Percentiles rank a stretch among this genome's conserved stretches.
Evolutionary conservation across 2,113 vertebrate species (phyloP).

Genomic region (Pachycephala philippinensis): DNA sequence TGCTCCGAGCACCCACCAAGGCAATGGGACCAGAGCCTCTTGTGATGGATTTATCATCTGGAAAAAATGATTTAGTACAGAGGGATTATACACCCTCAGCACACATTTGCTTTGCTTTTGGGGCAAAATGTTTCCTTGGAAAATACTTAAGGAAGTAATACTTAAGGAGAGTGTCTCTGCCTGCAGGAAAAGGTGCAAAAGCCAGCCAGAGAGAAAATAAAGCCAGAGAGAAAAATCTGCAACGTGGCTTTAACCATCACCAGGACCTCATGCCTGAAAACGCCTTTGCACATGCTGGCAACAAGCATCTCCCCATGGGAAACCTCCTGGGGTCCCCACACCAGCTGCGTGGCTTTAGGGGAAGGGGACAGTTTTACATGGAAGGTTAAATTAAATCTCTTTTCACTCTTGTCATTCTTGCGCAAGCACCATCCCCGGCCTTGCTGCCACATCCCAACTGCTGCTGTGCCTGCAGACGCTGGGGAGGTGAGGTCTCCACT

Average conservation of each 20-base stretch:
- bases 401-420: neutral
- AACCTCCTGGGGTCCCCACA: neutral
- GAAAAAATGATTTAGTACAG: neutral
- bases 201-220: neutral
- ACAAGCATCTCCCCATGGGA: neutral
- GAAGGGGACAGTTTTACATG: neutral
- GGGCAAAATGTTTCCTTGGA: neutral
- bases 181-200: neutral
- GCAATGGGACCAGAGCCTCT: neutral
- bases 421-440: neutral
- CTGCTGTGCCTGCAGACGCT: neutral
- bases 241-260: neutral
- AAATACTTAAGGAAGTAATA: neutral
- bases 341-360: neutral
- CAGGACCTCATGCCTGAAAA: neutral
- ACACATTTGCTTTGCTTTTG: neutral
- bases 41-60: neutral
- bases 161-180: neutral
- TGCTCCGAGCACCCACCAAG: neutral
- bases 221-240: neutral
- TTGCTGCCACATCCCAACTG: rapidly evolving
- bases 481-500: neutral
- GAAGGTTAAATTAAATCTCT: neutral
- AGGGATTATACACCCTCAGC: neutral
- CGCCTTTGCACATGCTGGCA: rapidly evolving